Evolutionary conservation across 2,113 vertebrate genomes (phyloP).

Genomic region (Zosterops borbonicus): DNA sequence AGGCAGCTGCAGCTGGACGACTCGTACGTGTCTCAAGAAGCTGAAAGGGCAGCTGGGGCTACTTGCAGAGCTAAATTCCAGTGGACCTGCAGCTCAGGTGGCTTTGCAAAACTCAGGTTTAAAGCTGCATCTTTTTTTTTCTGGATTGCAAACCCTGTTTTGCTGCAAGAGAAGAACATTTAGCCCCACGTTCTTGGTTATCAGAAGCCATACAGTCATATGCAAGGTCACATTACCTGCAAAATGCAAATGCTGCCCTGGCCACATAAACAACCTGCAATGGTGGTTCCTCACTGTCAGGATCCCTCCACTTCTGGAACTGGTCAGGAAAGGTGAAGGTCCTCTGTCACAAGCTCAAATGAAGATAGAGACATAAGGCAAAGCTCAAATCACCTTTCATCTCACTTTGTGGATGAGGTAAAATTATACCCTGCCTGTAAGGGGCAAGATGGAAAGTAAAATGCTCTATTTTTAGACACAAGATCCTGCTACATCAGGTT

Average conservation of each 20-base stretch:
- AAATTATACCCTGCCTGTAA: background rate
- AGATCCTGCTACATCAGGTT: constrained; percentile 28
- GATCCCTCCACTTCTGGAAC: background rate
- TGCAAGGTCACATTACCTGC: background rate
- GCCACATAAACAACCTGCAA: background rate
- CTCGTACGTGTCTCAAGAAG: rapidly evolving
- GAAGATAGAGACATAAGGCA: background rate
- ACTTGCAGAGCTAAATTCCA: background rate
- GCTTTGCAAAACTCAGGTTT: background rate
- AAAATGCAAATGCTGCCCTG: background rate
- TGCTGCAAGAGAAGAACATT: background rate
- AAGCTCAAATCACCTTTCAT: constrained; percentile 8
- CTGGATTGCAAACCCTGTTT: background rate
- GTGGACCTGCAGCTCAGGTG: background rate
- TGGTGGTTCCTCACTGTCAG: background rate
- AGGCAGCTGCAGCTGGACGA: background rate
- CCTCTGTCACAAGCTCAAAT: background rate
- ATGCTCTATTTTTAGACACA: constrained; percentile 17
- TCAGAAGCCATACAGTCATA: background rate
- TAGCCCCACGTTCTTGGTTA: background rate
- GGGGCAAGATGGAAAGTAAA: constrained; percentile 22
- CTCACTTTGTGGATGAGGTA: constrained; percentile 1
- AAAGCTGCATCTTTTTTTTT: background rate
- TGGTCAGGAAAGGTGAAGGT: background rate
- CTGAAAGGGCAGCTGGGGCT: background rate